phyloP scores from a whole-genome alignment of 2,888 invertebrate genomes.

The Koerneria pararmatus region DNA sequence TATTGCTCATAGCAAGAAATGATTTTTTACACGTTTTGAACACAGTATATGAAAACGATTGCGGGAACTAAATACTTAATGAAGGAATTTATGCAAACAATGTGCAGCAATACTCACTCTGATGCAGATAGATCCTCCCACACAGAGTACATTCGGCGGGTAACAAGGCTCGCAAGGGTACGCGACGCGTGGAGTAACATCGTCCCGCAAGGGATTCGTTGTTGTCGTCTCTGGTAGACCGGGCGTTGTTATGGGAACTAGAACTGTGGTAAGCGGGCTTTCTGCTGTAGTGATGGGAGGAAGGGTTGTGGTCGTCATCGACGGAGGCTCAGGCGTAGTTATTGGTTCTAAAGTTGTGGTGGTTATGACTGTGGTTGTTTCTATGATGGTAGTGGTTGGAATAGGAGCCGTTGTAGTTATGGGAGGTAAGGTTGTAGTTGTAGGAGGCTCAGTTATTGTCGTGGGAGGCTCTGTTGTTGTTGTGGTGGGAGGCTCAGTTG shows the following conservation, averaged over 20 bases:
- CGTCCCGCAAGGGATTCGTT: slow-evolving; percentile 13
- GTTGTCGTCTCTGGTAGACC: too few species aligned
- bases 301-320: background rate
- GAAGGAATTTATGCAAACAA: too few species aligned
- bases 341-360: slow-evolving; percentile 1
- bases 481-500: slow-evolving; percentile 22
- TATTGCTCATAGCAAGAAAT: too few species aligned
- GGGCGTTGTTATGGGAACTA: too few species aligned
- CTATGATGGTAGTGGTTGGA: slow-evolving; percentile 19
- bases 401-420: background rate
- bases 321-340: background rate
- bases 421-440: slow-evolving; percentile 16
- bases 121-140: slow-evolving; percentile 38
- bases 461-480: slow-evolving; percentile 27
- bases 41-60: too few species aligned
- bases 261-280: too few species aligned
- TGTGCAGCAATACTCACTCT: slow-evolving; percentile 29
- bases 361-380: slow-evolving; percentile 8
- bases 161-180: slow-evolving; percentile 38
- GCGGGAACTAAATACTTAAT: too few species aligned
- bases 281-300: slow-evolving; percentile 18
- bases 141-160: slow-evolving; percentile 31
- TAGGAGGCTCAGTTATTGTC: slow-evolving; percentile 8
- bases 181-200: slow-evolving; percentile 32
- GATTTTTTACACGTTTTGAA: too few species aligned